Evolutionary conservation across 1,140 invertebrate genomes (phyloP).

Genomic region (Eriosoma lanigerum): DNA sequence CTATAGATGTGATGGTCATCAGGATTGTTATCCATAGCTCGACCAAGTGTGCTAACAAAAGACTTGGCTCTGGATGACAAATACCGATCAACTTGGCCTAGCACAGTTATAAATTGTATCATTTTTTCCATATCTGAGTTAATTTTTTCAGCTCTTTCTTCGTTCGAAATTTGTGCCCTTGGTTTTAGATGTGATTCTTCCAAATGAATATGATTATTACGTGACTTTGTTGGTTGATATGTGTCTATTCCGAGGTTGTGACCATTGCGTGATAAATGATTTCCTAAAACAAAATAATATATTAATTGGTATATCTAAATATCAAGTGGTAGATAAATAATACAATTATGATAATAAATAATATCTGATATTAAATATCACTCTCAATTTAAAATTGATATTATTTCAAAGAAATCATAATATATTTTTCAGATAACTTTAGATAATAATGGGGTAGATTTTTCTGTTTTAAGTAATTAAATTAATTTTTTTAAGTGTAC

Average conservation of each 20-base stretch:
- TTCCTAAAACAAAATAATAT: neutral
- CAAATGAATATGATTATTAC: neutral
- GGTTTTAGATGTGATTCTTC: neutral
- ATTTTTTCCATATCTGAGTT: conserved; percentile 27
- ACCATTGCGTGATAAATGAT: neutral
- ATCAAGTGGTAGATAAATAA: too few relatives aligned
- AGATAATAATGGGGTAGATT: too few relatives aligned
- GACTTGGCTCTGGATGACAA: conserved; percentile 33
- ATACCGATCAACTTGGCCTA: conserved; percentile 34
- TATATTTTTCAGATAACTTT: too few relatives aligned
- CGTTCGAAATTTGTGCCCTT: neutral
- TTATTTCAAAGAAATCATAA: too few relatives aligned
- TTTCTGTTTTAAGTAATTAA: too few relatives aligned
- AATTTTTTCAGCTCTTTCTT: conserved; percentile 31
- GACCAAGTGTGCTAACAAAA: conserved; percentile 18
- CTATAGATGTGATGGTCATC: conserved; percentile 1
- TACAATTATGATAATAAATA: too few relatives aligned
- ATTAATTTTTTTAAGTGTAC: too few relatives aligned
- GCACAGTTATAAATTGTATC: conserved; percentile 33
- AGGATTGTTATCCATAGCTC: conserved; percentile 20
- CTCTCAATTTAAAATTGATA: too few relatives aligned
- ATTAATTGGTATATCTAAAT: neutral
- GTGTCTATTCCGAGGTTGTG: neutral
- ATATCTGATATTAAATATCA: too few relatives aligned
- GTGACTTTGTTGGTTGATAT: neutral